Conservation (phyloP, 2,888 invertebrate species). For the Dioctria rufipes region DNA sequence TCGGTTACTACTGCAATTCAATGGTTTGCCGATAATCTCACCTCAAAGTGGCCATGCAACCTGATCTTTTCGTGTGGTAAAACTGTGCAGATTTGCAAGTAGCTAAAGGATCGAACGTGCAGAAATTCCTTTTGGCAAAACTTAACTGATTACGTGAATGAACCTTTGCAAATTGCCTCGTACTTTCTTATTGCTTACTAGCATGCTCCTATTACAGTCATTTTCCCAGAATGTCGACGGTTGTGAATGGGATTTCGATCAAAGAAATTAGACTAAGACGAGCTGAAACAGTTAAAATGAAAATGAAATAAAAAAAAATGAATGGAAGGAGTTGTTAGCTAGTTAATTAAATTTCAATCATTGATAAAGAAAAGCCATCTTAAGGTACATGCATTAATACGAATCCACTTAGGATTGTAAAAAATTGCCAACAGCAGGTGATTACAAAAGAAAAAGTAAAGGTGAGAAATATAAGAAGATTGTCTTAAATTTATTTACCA, state of each 20-base stretch:
- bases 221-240: constrained; percentile 15
- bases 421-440: neutral
- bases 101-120: constrained; percentile 19
- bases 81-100: neutral
- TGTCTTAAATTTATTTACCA: too few relatives aligned
- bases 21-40: constrained; percentile 1
- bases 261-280: neutral
- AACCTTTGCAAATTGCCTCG: constrained; percentile 11
- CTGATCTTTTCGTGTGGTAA: constrained; percentile 7
- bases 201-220: constrained; percentile 15
- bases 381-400: neutral
- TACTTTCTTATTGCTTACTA: constrained; percentile 5
- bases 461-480: too few relatives aligned
- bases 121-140: constrained; percentile 22
- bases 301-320: constrained; percentile 15
- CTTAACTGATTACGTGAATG: constrained; percentile 13
- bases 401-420: neutral
- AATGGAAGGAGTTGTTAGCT: constrained; percentile 2
- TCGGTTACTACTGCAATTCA: neutral
- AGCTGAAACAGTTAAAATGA: neutral
- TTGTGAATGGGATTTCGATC: constrained; percentile 9
- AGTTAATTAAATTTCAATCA: constrained; percentile 24
- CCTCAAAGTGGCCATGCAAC: constrained; percentile 4
- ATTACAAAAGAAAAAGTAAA: too few relatives aligned
- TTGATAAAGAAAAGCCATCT: constrained; percentile 9